Percentiles rank a stretch among this genome's conserved stretches.
These are phyloP conservation scores for Condylura cristata DNA, from an alignment of 2,113 vertebrate species.

Conservation along the genomic window DNA sequence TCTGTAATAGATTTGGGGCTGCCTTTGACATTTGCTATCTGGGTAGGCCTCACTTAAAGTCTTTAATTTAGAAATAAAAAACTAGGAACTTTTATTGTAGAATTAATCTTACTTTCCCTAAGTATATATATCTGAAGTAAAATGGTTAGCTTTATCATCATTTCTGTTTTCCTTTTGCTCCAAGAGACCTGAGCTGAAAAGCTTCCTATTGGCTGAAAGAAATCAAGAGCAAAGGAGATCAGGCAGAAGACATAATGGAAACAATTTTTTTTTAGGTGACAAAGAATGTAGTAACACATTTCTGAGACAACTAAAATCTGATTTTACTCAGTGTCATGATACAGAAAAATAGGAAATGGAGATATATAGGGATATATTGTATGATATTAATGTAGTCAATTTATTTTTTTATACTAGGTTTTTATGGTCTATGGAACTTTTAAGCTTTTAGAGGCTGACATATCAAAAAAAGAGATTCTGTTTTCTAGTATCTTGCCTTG, in stretches of 20 bases:
- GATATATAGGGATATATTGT: neutral
- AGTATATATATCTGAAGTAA: neutral
- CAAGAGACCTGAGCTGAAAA: neutral
- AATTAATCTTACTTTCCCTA: conserved; percentile 1
- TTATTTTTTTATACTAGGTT: neutral
- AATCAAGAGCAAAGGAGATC: neutral
- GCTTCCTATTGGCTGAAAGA: neutral
- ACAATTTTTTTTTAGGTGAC: neutral
- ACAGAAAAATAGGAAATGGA: neutral
- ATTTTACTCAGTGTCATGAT: neutral
- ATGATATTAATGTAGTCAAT: neutral
- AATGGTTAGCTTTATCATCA: neutral
- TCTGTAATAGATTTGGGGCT: neutral
- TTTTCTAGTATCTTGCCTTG: neutral
- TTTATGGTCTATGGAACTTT: neutral
- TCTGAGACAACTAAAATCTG: neutral
- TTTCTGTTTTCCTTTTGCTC: neutral
- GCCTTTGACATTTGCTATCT: neutral
- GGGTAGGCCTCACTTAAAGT: neutral
- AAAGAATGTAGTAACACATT: neutral
- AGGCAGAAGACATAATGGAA: neutral
- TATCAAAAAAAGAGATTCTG: neutral
- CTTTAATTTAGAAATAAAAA: conserved; percentile 22
- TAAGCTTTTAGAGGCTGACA: neutral
- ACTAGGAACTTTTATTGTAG: neutral